Evolutionary conservation across 2,888 invertebrate genomes (phyloP).

Genomic region (Aphidoletes aphidimyza): DNA sequence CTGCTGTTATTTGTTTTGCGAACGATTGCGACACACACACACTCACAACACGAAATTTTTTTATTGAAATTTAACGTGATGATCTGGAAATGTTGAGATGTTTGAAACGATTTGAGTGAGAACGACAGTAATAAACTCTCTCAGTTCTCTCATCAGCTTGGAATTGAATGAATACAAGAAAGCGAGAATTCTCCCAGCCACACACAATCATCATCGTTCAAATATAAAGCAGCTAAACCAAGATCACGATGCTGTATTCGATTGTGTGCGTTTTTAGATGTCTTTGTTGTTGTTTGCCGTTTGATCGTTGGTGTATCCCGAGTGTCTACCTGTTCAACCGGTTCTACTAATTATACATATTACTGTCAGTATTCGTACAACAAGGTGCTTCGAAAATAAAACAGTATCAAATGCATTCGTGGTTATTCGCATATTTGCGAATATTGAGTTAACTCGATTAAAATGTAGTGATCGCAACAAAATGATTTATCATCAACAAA

Average conservation of each 20-base stretch:
- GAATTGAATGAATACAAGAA: not conserved
- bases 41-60: not conserved
- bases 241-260: constrained; percentile 34
- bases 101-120: not conserved
- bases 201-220: not conserved
- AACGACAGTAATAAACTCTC: not conserved
- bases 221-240: not conserved
- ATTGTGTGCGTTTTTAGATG: not conserved
- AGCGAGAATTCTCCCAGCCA: not conserved
- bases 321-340: constrained; percentile 55
- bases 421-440: not conserved
- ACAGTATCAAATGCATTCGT: not conserved
- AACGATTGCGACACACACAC: too few relatives aligned
- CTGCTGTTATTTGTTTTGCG: not conserved
- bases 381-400: constrained; percentile 42
- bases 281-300: not conserved
- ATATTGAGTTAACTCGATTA: too few relatives aligned
- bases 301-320: not conserved
- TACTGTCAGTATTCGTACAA: constrained; percentile 49
- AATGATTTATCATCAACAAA: too few relatives aligned
- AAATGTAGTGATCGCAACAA: too few relatives aligned
- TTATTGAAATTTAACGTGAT: not conserved
- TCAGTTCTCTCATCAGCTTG: not conserved
- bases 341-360: constrained; percentile 54
- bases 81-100: not conserved